These are phyloP conservation scores for Cathartes aura DNA, from an alignment of 2,113 vertebrate genomes.

Conservation along the genomic window DNA sequence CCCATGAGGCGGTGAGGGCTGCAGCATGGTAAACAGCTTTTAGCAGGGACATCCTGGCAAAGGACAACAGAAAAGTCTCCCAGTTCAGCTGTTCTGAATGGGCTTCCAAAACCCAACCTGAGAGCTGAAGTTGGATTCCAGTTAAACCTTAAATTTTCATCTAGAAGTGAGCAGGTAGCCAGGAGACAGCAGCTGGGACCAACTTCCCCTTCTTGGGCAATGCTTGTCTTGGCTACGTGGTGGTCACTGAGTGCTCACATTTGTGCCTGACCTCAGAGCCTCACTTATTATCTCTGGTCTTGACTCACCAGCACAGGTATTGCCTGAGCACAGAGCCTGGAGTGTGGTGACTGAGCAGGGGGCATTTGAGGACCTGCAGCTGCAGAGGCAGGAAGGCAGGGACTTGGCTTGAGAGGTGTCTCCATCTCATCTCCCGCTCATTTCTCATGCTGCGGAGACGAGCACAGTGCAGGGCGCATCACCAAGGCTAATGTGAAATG, in stretches of 20 bases:
- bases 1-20: neutral
- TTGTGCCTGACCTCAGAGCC: neutral
- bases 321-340: neutral
- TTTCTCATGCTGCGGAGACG: neutral
- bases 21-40: neutral
- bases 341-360: neutral
- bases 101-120: neutral
- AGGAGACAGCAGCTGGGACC: neutral
- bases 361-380: neutral
- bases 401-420: neutral
- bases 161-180: neutral
- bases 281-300: neutral
- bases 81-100: neutral
- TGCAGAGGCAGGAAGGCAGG: neutral
- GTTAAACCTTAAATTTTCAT: neutral
- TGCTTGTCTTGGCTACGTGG: rapidly evolving
- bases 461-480: neutral
- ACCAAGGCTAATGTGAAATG: neutral
- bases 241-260: neutral
- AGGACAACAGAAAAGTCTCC: neutral
- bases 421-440: neutral
- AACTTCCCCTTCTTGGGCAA: neutral
- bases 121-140: neutral
- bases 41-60: neutral
- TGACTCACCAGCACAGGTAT: neutral